These are phyloP conservation scores for Spialia ferax DNA, from an alignment of 2,888 invertebrate genomes.

Conservation along the genomic window DNA sequence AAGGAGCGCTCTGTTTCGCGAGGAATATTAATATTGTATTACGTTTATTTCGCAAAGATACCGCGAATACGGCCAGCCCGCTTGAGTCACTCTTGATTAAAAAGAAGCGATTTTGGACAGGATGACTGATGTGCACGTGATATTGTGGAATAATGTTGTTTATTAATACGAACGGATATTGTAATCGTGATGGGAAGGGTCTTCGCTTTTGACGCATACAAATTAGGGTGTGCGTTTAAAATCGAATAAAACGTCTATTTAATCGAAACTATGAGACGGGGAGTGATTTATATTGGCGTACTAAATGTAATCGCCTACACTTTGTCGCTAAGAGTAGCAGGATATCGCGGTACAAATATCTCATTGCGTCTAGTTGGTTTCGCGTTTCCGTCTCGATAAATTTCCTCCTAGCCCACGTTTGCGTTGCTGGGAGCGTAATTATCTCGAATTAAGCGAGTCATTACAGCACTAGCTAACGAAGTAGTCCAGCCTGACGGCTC, in stretches of 20 bases:
- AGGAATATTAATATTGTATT: slow-evolving; percentile 74
- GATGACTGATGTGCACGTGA: slow-evolving; percentile 78
- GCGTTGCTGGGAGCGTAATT: slow-evolving; percentile 74
- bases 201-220: slow-evolving; percentile 69
- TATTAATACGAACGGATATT: slow-evolving; percentile 80
- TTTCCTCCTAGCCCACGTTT: slow-evolving; percentile 69
- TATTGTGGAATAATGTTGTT: slow-evolving; percentile 73
- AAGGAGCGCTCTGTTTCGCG: slow-evolving; percentile 67
- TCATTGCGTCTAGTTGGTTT: slow-evolving; percentile 41
- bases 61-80: slow-evolving; percentile 59
- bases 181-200: slow-evolving; percentile 80
- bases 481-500: slow-evolving; percentile 61
- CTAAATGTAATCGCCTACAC: slow-evolving; percentile 66
- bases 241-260: slow-evolving; percentile 71
- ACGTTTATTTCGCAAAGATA: slow-evolving; percentile 49
- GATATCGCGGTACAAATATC: slow-evolving; percentile 55
- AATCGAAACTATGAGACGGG: slow-evolving; percentile 59
- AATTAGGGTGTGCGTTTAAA: slow-evolving; percentile 70
- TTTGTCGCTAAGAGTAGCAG: slow-evolving; percentile 45
- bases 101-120: slow-evolving; percentile 78
- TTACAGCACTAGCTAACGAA: slow-evolving; percentile 77
- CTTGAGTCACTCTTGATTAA: slow-evolving; percentile 76
- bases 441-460: slow-evolving; percentile 81
- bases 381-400: slow-evolving; percentile 57
- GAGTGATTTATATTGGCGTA: slow-evolving; percentile 67